Conservation (phyloP, 2,888 invertebrate genomes). For the Trisateles emortualis region DNA sequence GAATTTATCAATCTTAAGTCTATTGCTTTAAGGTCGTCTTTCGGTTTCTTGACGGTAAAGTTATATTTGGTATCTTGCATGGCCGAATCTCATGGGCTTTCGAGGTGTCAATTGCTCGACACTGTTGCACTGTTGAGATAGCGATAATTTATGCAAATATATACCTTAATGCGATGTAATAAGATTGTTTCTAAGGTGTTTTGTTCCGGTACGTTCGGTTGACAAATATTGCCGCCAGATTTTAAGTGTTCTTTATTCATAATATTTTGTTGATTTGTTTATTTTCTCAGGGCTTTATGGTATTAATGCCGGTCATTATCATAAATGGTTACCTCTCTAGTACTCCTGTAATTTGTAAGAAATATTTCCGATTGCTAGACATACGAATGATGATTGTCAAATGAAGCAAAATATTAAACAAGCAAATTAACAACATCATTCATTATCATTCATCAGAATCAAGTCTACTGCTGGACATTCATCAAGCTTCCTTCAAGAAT, state of each 20-base stretch:
- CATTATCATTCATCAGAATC: no score
- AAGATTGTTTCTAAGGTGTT: conserved; percentile 25
- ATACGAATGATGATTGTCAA: no score
- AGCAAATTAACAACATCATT: no score
- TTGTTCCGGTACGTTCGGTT: conserved; percentile 22
- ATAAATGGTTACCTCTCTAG: no score
- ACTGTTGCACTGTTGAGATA: conserved; percentile 52
- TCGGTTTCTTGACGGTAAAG: conserved; percentile 17
- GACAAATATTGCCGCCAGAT: conserved; percentile 40
- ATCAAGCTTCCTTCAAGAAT: no score
- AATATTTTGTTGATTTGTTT: conserved; percentile 45
- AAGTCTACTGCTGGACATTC: no score
- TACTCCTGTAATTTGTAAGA: no score
- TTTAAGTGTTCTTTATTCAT: conserved; percentile 35
- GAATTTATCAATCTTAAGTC: conserved; percentile 29
- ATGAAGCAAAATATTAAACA: no score
- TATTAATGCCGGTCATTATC: conserved; percentile 22
- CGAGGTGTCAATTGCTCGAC: conserved; percentile 67
- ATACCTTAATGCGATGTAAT: conserved; percentile 26
- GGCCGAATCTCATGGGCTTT: conserved; percentile 61
- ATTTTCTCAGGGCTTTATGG: conserved; percentile 39
- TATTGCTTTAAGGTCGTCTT: neutral
- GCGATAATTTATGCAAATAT: conserved; percentile 33
- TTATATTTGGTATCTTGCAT: conserved; percentile 44
- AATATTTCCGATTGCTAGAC: no score